Percentiles rank a stretch among this genome's conserved stretches.
These are phyloP conservation scores for Hartigia nigra DNA, from an alignment of 2,888 invertebrate genomes.

Conservation along the genomic window DNA sequence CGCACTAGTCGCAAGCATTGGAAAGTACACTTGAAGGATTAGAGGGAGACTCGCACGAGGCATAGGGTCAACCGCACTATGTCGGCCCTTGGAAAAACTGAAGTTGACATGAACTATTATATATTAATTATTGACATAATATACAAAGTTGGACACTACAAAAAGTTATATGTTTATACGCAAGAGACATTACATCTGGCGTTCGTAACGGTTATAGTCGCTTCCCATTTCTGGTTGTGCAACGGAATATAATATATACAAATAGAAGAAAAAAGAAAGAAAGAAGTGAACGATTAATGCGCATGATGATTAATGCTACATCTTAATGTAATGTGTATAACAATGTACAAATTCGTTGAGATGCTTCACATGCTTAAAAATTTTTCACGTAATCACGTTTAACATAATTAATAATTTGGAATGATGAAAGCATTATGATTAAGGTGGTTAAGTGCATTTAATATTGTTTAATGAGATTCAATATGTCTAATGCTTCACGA, in stretches of 20 bases:
- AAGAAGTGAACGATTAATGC: slow-evolving; percentile 34
- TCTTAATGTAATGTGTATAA: slow-evolving; percentile 44
- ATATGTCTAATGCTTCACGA: slow-evolving; percentile 28
- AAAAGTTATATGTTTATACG: slow-evolving; percentile 43
- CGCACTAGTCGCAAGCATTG: neutral
- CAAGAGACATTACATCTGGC: slow-evolving; percentile 49
- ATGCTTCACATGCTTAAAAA: slow-evolving; percentile 10
- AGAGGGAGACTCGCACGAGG: neutral
- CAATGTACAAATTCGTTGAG: slow-evolving; percentile 46
- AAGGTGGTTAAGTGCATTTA: slow-evolving; percentile 36
- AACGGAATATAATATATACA: slow-evolving; percentile 49
- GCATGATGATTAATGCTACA: slow-evolving; percentile 40
- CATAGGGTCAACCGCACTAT: neutral
- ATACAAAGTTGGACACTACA: slow-evolving; percentile 53
- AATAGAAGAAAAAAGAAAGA: slow-evolving; percentile 38
- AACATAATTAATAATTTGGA: slow-evolving; percentile 36
- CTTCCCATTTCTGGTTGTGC: slow-evolving; percentile 35
- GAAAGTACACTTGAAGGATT: neutral
- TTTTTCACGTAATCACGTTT: slow-evolving; percentile 13
- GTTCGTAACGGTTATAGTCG: slow-evolving; percentile 29
- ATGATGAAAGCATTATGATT: slow-evolving; percentile 37
- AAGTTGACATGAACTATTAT: slow-evolving; percentile 47
- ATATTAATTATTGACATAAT: slow-evolving; percentile 57
- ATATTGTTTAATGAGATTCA: slow-evolving; percentile 48
- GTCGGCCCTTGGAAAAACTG: slow-evolving; percentile 1